Base-by-base conservation (phyloP, 2,113 vertebrate species). In the Heloderma charlesbogerti region DNA sequence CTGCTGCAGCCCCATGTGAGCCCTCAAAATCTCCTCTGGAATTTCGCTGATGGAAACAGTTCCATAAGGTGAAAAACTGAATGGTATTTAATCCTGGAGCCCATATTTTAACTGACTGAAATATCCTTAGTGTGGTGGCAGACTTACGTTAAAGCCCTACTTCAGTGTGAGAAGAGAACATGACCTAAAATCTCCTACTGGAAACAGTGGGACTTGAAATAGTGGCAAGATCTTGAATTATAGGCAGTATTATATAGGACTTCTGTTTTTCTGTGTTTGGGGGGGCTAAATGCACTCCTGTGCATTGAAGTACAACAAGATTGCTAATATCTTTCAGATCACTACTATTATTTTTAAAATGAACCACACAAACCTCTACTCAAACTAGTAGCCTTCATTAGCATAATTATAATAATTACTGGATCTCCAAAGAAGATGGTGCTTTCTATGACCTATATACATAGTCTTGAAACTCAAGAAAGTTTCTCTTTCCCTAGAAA, bases 301-400 rank as follows among this genome's bases (percentile, higher is more conserved):
- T 88, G 74, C 13, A 40, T 27, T 78, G 37, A 78, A 78, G 25
- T 87, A 77, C 51, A 84, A 43, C 37, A 77, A 60, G 4, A 40
- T 40, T 77, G 13, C 71, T 75, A 88, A 77, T 78, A 27, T 31
- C n/a, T 18, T 22, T 27, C 57, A 60, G 51, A 63, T 78, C 40
- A 34, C 40, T 81, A 71, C 43, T 93, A 75, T 79, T 0, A 0
- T 74, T 31, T 88, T 93, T 94, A 92, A 89, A 94, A 90, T 89
- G 20, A 87, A 91, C 0, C 4, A 71, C 7, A 66, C 8, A 63
- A 77, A 54, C 74, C 74, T 92, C 87, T 79, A 74, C 87, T 93
- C 94, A 90, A 93, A 89, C 60, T 84, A 72, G 12, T 91, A 85
- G 81, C 91, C 78, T 89, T 88, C n/a, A 93, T 86, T 63, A 86